Percentiles rank a stretch among this genome's conserved stretches.
Evolutionary conservation across 2,888 invertebrate species (phyloP).

Genomic region (Mongoloraphidia duomilia): DNA sequence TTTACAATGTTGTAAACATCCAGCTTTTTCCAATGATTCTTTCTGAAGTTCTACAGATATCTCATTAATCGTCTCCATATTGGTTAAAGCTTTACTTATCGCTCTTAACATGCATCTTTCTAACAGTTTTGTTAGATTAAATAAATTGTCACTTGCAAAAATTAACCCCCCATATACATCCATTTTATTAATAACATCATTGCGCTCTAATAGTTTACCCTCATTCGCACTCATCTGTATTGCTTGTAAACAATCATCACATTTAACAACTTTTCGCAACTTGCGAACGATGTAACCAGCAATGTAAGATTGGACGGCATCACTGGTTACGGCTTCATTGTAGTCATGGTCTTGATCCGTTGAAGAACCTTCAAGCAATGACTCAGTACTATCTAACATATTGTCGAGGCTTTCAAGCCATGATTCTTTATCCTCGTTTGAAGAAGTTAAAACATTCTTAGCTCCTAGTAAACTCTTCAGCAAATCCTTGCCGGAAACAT

Average conservation of each 20-base stretch:
- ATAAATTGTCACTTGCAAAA: no score
- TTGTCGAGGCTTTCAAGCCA: background rate
- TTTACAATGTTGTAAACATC: no score
- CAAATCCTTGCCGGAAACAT: background rate
- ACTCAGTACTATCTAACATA: background rate
- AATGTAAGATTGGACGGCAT: conserved; percentile 5
- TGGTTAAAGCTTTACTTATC: no score
- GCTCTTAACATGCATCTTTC: no score
- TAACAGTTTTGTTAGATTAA: no score
- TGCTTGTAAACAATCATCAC: conserved; percentile 1
- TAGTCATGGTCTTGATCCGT: conserved; percentile 7
- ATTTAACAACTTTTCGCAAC: background rate
- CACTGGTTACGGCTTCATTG: conserved; percentile 1
- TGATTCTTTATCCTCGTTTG: background rate
- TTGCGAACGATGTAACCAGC: conserved; percentile 5
- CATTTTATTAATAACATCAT: no score
- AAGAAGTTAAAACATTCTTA: background rate
- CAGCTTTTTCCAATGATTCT: no score
- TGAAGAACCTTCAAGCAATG: background rate
- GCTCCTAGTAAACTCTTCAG: background rate
- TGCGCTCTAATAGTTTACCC: no score
- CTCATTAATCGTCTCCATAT: no score
- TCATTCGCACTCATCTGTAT: background rate
- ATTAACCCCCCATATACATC: no score
- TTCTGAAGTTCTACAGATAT: no score